phyloP scores from a whole-genome alignment of 2,888 invertebrate species.

The Lochmaea capreae region DNA sequence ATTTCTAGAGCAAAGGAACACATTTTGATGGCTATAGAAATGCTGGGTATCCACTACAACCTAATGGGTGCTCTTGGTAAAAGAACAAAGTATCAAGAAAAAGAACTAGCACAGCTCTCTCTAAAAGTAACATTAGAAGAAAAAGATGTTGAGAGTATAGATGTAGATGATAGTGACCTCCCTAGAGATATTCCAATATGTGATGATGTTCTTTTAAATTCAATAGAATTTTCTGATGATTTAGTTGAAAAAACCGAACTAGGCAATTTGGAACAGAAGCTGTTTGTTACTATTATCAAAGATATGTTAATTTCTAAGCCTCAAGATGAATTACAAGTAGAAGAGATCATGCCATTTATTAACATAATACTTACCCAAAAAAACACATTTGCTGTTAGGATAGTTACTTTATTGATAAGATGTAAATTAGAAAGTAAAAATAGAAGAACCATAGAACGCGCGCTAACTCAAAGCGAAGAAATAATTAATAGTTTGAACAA shows the following conservation, averaged over 20 bases:
- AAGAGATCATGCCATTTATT: slow-evolving; percentile 86
- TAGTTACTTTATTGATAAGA: slow-evolving; percentile 77
- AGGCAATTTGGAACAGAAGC: slow-evolving; percentile 80
- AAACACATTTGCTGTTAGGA: slow-evolving; percentile 82
- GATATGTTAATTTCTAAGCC: slow-evolving; percentile 81
- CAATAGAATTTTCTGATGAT: slow-evolving; percentile 76
- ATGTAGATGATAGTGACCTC: slow-evolving; percentile 69
- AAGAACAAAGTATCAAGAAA: slow-evolving; percentile 89
- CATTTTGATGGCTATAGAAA: slow-evolving; percentile 72
- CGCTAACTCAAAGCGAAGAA: slow-evolving; percentile 88
- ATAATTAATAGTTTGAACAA: slow-evolving; percentile 72
- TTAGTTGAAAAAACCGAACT: slow-evolving; percentile 66
- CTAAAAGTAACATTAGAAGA: slow-evolving; percentile 72
- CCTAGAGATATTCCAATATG: slow-evolving; percentile 79
- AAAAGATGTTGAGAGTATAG: slow-evolving; percentile 65
- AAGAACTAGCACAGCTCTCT: slow-evolving; percentile 84
- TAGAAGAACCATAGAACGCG: slow-evolving; percentile 86
- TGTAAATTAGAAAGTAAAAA: slow-evolving; percentile 82
- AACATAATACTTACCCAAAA: slow-evolving; percentile 74
- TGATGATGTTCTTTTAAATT: slow-evolving; percentile 89
- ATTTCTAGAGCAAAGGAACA: slow-evolving; percentile 77
- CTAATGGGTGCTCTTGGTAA: slow-evolving; percentile 86
- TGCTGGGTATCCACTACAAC: slow-evolving; percentile 76
- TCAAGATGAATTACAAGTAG: slow-evolving; percentile 81
- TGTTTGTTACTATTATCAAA: slow-evolving; percentile 81